Conservation (phyloP, 2,113 vertebrate species). For the Trachemys scripta region DNA sequence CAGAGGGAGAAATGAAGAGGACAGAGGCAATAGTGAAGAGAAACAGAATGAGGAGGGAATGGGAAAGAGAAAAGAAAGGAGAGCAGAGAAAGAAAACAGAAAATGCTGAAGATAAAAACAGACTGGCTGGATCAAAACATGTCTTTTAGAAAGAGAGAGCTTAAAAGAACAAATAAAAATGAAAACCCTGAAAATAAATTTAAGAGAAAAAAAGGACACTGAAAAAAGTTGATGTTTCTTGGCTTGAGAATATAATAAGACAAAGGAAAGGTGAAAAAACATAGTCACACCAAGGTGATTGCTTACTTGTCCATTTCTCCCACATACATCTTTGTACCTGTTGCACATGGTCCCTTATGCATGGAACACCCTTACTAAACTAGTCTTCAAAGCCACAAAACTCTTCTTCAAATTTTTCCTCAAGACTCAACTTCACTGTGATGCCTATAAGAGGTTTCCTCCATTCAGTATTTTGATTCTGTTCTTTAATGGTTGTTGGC, state of each 20-base stretch:
- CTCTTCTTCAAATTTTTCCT: background rate
- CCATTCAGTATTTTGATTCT: background rate
- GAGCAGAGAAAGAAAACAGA: background rate
- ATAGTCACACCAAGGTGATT: background rate
- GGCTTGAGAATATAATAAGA: background rate
- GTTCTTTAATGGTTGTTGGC: background rate
- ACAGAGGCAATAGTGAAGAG: no score
- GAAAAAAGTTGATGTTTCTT: background rate
- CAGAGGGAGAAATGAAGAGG: background rate
- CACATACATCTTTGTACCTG: background rate
- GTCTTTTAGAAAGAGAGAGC: background rate
- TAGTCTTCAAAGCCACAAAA: constrained; percentile 1
- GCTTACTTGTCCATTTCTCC: background rate
- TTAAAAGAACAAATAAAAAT: background rate
- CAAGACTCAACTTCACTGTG: background rate
- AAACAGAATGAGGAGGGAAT: background rate
- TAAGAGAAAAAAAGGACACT: background rate
- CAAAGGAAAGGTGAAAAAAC: background rate
- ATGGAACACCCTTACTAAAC: background rate
- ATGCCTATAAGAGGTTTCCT: background rate
- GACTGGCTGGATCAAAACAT: background rate
- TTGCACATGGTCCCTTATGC: background rate
- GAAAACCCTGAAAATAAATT: background rate
- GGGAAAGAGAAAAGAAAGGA: background rate
- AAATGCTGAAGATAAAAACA: background rate